phyloP scores from a whole-genome alignment of 2,888 invertebrate species.

The Bombyx huttoni region DNA sequence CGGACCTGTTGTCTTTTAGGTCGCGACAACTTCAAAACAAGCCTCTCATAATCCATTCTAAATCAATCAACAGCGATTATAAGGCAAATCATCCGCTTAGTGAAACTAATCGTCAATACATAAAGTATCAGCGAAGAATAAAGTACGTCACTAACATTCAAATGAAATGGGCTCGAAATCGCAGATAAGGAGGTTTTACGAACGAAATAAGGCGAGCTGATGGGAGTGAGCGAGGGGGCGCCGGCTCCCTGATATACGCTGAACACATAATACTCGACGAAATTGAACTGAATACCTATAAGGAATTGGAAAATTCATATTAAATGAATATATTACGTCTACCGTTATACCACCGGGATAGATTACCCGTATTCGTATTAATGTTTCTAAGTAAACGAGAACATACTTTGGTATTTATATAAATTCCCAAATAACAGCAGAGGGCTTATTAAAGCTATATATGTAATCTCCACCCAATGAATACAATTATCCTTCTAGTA shows the following conservation, averaged over 20 bases:
- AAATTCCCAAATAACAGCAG: background rate
- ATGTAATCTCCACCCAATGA: background rate
- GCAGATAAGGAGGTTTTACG: conserved; percentile 58
- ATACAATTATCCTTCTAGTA: background rate
- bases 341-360: background rate
- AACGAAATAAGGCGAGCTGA: conserved; percentile 36
- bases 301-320: background rate
- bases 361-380: background rate
- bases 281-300: background rate
- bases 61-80: too few relatives aligned
- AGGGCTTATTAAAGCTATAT: too few relatives aligned
- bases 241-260: conserved; percentile 12
- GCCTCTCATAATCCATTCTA: too few relatives aligned
- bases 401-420: background rate
- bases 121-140: conserved; percentile 1
- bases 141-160: conserved; percentile 31
- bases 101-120: conserved; percentile 1
- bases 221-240: conserved; percentile 12
- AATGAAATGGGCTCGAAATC: conserved; percentile 66
- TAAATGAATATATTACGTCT: background rate
- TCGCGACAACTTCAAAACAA: too few relatives aligned
- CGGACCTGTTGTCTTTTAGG: too few relatives aligned
- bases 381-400: background rate
- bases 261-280: background rate
- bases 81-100: background rate